phyloP scores from a whole-genome alignment of 1,140 invertebrate genomes.

The Drosophila rufa region DNA sequence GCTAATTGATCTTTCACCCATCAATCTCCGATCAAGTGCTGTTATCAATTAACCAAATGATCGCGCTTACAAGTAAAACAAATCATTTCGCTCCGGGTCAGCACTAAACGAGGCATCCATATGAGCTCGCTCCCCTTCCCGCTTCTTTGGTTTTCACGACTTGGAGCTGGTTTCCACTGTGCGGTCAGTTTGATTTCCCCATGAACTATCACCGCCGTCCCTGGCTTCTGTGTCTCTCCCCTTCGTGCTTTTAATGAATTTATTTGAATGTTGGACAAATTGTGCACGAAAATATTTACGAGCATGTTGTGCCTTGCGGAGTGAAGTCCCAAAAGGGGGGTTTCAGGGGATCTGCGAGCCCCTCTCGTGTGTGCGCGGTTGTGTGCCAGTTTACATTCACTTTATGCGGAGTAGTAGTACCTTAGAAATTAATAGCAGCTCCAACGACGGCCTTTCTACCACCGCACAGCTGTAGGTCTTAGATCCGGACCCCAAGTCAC shows the following conservation, averaged over 20 bases:
- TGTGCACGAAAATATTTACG: constrained; percentile 82
- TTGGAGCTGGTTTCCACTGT: constrained; percentile 60
- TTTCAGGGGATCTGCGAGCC: constrained; percentile 11
- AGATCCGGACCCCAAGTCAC: constrained; percentile 43
- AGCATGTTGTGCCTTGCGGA: constrained; percentile 51
- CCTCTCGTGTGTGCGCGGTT: constrained; percentile 30
- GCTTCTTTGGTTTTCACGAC: constrained; percentile 15
- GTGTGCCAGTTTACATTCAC: constrained; percentile 82
- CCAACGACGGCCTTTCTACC: constrained; percentile 68
- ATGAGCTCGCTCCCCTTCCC: constrained; percentile 1
- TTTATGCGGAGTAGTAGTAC: constrained; percentile 70
- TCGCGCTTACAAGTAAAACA: constrained; percentile 57
- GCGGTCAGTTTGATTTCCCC: constrained; percentile 49
- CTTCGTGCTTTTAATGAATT: constrained; percentile 77
- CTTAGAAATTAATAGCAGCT: constrained; percentile 80
- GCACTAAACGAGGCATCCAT: constrained; percentile 44
- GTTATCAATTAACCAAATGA: constrained; percentile 73
- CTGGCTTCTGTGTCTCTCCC: constrained; percentile 27
- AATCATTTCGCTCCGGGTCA: constrained; percentile 66
- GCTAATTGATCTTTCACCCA: constrained; percentile 57
- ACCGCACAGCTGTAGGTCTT: constrained; percentile 65
- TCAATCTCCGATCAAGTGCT: constrained; percentile 50
- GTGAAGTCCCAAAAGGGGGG: background rate
- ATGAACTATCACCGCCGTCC: constrained; percentile 22
- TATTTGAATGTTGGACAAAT: constrained; percentile 84